These are phyloP conservation scores for Lordiphosa mommai DNA, from an alignment of 1,140 invertebrate species.

Conservation along the genomic window DNA sequence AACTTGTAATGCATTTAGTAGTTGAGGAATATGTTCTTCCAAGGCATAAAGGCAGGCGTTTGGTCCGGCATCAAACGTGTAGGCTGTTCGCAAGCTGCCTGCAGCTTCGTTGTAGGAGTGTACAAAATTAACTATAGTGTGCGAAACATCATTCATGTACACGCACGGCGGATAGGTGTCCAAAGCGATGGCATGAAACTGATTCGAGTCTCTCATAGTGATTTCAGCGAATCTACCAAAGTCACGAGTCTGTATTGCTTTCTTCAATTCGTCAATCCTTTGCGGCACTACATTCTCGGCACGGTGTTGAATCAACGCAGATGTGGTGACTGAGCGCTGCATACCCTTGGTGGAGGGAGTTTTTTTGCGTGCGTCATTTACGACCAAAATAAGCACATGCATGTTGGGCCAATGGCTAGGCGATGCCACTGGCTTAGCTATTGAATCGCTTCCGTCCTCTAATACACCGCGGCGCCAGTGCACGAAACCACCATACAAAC, in stretches of 20 bases:
- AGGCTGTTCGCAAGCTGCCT: conserved; percentile 87
- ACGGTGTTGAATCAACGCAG: conserved; percentile 89
- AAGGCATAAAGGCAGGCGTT: conserved; percentile 96
- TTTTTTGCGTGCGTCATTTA: conserved; percentile 92
- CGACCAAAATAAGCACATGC: conserved; percentile 93
- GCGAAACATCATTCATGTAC: conserved; percentile 95
- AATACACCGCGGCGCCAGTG: conserved; percentile 90
- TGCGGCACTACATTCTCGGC: conserved; percentile 86
- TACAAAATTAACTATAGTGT: conserved; percentile 88
- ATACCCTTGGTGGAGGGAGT: conserved; percentile 95
- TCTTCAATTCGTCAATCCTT: conserved; percentile 81
- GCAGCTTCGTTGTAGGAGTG: conserved; percentile 88
- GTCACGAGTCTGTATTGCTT: conserved; percentile 89
- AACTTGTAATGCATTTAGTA: conserved; percentile 85
- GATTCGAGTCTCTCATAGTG: conserved; percentile 99
- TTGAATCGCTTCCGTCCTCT: conserved; percentile 89
- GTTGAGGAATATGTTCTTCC: conserved; percentile 86
- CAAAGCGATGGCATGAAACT: conserved; percentile 96
- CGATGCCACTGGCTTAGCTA: conserved; percentile 88
- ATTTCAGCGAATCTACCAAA: conserved; percentile 94
- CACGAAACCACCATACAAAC: conserved; percentile 95
- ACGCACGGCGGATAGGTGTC: conserved; percentile 97
- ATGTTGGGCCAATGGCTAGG: conserved; percentile 94
- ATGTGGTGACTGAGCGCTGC: conserved; percentile 90
- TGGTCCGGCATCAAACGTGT: conserved; percentile 98